Evolutionary conservation across 2,113 vertebrate species (phyloP).

Genomic region (Eidolon helvum): DNA sequence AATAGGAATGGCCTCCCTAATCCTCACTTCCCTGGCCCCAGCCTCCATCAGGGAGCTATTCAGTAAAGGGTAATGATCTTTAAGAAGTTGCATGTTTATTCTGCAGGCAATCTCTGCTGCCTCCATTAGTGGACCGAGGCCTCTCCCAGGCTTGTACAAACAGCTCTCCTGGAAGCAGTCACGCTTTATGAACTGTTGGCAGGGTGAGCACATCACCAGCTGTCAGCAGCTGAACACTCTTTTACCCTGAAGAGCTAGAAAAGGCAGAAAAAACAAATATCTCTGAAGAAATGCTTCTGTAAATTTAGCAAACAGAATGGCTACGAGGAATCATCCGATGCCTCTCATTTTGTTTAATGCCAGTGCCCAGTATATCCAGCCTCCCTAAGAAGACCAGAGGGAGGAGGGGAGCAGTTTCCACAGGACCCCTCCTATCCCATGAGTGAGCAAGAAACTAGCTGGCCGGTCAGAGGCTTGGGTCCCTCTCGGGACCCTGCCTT

Average conservation of each 20-base stretch:
- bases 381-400: neutral
- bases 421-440: neutral
- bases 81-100: conserved; percentile 66
- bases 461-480: neutral
- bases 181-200: conserved; percentile 69
- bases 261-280: conserved; percentile 65
- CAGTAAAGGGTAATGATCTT: neutral
- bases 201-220: conserved; percentile 32
- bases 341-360: conserved; percentile 60
- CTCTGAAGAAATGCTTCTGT: conserved; percentile 14
- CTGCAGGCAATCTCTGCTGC: conserved; percentile 46
- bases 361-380: neutral
- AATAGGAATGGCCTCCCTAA: neutral
- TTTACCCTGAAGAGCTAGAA: conserved; percentile 52
- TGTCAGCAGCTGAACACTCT: conserved; percentile 34
- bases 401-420: neutral
- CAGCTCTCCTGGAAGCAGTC: conserved; percentile 67
- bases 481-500: neutral
- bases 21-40: neutral
- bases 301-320: conserved; percentile 67
- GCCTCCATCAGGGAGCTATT: neutral
- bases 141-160: conserved; percentile 48
- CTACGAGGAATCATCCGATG: neutral
- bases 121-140: neutral
- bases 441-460: neutral